phyloP scores from a whole-genome alignment of 2,797 vertebrate genomes.

The Enteromius paludinosus region DNA sequence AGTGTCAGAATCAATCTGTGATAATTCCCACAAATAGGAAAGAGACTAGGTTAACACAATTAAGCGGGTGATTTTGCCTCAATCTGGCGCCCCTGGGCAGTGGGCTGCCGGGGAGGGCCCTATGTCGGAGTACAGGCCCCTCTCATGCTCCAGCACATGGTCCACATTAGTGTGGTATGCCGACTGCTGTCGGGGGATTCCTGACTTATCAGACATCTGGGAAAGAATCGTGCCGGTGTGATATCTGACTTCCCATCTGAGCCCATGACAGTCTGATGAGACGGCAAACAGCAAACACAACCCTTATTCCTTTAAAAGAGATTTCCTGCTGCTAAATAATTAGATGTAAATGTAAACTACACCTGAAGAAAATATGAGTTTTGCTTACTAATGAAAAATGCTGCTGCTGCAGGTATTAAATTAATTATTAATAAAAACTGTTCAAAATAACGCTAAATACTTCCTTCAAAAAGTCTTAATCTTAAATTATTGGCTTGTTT shows the following conservation, averaged over 20 bases:
- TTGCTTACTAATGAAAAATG: neutral
- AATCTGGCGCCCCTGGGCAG: slow-evolving; percentile 50
- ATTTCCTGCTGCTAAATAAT: slow-evolving; percentile 1
- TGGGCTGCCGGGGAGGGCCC: slow-evolving; percentile 1
- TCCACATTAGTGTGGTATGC: slow-evolving; percentile 61
- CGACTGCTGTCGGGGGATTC: slow-evolving; percentile 54
- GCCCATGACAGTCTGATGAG: slow-evolving; percentile 35
- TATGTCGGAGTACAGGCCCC: slow-evolving; percentile 46
- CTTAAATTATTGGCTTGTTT: neutral
- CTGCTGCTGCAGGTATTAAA: neutral
- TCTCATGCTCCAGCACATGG: slow-evolving; percentile 55
- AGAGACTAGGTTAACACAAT: neutral
- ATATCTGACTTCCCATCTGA: slow-evolving; percentile 58
- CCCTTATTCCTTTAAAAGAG: neutral
- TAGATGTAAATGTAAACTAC: neutral
- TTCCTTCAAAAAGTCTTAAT: neutral
- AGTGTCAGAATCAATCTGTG: neutral
- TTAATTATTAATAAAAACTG: no score
- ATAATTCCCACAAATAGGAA: slow-evolving; percentile 4
- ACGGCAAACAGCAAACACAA: neutral
- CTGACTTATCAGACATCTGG: slow-evolving; percentile 55
- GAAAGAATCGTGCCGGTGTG: slow-evolving; percentile 47
- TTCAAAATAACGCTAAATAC: neutral
- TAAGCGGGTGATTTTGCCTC: neutral
- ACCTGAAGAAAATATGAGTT: neutral